Base-by-base conservation (phyloP, 2,888 invertebrate genomes). In the Xestia rhomboidea region DNA sequence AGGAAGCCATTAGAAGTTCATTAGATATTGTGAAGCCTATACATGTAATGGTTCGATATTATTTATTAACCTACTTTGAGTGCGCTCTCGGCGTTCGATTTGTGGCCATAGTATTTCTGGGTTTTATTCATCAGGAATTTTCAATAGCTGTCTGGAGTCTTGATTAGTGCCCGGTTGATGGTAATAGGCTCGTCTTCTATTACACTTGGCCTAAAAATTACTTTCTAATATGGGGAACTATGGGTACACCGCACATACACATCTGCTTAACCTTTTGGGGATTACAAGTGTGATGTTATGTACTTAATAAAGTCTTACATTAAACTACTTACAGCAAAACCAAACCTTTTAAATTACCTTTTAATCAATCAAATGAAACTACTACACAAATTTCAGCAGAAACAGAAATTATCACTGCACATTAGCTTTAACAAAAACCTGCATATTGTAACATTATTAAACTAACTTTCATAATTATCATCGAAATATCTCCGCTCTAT, bases 361-460 rank as follows among this genome's bases (percentile, higher is more conserved):
- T 46, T 51, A 41, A 62, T 67, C 11, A 62, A 27, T 21, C 27
- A 18, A 54, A 70, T 44, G n/a, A 11, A 54, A 69, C 30, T 1
- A 5, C 15, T 41, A 24, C 27, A 78, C 3, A 27, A 44, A 62
- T 6, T 6, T 46, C 13, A 67, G 10, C 18, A 51, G 15, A 66
- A 41, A 64, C n/a, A 68, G 4, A 67, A 62, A 44, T 73, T 6
- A 68, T 3, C 46, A 68, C 27, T 44, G 15, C 27, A 15, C 73
- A 68, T 71, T 62, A 62, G 18, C 30, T 57, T 0, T n/a, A 62
- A 49, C 46, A 60, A n/a, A 46, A 79, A 68, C 15, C 44, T 21
- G 54, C 54, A 73, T 60, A 71, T 70, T 62, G 62, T 60, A 62
- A 75, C 13, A 84, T 73, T 10, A 68, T 62, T 73, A 49, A 62